Evolutionary conservation across 2,797 vertebrate genomes (phyloP), one percentile per base, ranked within the genome.

Genomic region (Sebastes hubbsi): DNA sequence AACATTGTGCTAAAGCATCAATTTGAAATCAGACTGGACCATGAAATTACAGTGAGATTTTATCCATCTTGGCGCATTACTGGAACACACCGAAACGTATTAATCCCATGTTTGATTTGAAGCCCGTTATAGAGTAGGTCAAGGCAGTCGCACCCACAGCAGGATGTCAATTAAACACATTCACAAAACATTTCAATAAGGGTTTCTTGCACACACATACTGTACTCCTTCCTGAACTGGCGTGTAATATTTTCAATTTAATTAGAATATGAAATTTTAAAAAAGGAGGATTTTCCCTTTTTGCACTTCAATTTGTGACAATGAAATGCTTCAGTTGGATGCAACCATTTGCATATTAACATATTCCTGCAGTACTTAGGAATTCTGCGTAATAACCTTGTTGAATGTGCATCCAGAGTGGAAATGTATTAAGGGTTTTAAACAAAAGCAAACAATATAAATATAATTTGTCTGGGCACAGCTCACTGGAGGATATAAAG

Each of bases 31-130:
- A 74, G 55, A 59, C 54, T 6, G n/a, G 2, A 34, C 34, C 52
- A 22, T 84, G 77, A 85, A 89, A 89, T 87, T 72, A 64, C 56
- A 62, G 55, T 49, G 8, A 75, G 42, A 70, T 58, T 25, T 49
- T 30, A 65, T 22, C 34, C 25, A 22, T 56, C 30, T 56, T 64
- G 25, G 12, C 1, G 8, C 61, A 30, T 38, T 66, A 46, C 11
- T 55, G 6, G 55, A 20, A 59, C 30, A 24, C 3, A 56, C 2
- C 32, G 29, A 67, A 36, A 29, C 8, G 59, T 60, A 12, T 52
- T 76, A 69, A 38, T 75, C 58, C 58, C 18, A 32, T 24, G 34
- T 68, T 72, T 70, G 54, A 77, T 78, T 69, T 54, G 7, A 4
- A 55, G 27, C n/a, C 49, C 42, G 59, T 29, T 63, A 56, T 2